Evolutionary conservation across 2,888 invertebrate genomes (phyloP).

Genomic region (Diaperis boleti): DNA sequence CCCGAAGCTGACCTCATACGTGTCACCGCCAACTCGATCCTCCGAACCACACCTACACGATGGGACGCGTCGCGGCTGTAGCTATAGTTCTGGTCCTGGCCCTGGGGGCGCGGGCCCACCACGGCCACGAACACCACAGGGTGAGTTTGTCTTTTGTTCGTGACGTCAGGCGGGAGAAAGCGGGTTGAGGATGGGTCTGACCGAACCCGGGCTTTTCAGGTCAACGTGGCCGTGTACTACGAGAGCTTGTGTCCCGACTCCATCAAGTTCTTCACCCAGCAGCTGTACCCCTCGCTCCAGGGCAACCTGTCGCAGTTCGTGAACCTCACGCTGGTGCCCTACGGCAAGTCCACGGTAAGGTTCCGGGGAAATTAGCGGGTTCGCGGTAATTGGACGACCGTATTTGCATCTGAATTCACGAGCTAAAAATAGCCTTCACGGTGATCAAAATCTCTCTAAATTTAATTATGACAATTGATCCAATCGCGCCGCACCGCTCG

Average conservation of each 20-base stretch:
- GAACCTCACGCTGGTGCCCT: constrained; percentile 78
- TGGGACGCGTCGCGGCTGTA: constrained; percentile 1
- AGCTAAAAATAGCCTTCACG: too few relatives aligned
- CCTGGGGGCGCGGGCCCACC: constrained; percentile 39
- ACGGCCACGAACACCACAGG: constrained; percentile 47
- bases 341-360: constrained; percentile 76
- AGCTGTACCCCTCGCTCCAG: constrained; percentile 76
- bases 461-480: too few relatives aligned
- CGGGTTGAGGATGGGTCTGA: neutral
- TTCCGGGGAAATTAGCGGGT: too few relatives aligned
- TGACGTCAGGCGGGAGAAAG: neutral
- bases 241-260: constrained; percentile 83
- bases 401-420: too few relatives aligned
- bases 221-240: constrained; percentile 79
- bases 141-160: constrained; percentile 40
- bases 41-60: constrained; percentile 10
- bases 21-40: constrained; percentile 13
- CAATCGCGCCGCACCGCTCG: too few relatives aligned
- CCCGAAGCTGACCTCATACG: constrained; percentile 5
- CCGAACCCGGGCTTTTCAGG: constrained; percentile 60
- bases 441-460: too few relatives aligned
- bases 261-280: constrained; percentile 75
- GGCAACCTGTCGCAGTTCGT: constrained; percentile 71
- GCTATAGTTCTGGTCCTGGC: constrained; percentile 1
- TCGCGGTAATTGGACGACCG: too few relatives aligned